Conservation (phyloP, 2,113 vertebrate genomes). For the Camelus bactrianus region DNA sequence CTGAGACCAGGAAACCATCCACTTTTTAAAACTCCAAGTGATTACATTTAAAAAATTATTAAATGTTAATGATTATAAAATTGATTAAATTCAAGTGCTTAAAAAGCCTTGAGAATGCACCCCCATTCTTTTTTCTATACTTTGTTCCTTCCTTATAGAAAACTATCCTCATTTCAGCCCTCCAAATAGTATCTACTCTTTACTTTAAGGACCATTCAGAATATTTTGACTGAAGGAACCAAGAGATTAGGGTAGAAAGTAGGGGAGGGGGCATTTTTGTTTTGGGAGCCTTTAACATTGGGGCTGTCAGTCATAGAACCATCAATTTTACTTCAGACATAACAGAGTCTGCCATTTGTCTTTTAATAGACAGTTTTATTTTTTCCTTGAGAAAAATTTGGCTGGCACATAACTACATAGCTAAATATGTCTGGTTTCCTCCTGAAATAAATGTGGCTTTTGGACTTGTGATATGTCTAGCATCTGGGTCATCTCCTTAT, state of each 20-base stretch:
- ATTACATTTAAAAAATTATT: neutral
- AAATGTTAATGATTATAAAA: conserved; percentile 48
- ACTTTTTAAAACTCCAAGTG: neutral
- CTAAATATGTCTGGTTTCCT: neutral
- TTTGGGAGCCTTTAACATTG: neutral
- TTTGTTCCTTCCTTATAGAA: neutral
- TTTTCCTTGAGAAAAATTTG: neutral
- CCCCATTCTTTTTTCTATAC: neutral
- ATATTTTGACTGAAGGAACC: neutral
- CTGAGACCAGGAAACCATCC: neutral
- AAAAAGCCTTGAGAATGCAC: neutral
- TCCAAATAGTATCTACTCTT: neutral
- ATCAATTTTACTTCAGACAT: neutral
- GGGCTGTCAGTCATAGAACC: neutral
- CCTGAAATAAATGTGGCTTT: neutral
- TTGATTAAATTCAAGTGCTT: neutral
- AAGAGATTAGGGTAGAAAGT: neutral
- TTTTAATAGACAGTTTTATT: neutral
- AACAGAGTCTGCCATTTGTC: neutral
- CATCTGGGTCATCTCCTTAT: neutral
- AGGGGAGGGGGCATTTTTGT: neutral
- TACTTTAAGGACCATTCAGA: neutral
- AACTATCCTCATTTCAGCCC: neutral
- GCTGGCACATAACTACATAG: neutral
- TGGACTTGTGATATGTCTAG: neutral